Conservation (phyloP, 2,113 vertebrate species). For the Rhizomys pruinosus region DNA sequence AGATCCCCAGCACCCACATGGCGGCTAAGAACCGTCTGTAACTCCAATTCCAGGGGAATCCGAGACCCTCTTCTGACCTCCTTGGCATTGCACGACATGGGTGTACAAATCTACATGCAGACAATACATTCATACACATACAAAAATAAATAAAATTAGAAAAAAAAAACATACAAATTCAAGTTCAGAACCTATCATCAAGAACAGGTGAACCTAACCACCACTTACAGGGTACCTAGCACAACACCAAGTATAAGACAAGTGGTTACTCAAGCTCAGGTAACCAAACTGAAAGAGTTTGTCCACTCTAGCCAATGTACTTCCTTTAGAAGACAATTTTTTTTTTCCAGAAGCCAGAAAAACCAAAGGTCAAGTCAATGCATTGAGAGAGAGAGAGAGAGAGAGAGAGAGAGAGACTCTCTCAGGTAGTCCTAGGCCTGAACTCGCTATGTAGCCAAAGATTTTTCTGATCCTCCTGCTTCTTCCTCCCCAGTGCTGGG, state of each 20-base stretch:
- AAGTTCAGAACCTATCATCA: background rate
- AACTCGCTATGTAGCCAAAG: background rate
- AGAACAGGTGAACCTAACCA: background rate
- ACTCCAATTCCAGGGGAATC: no score
- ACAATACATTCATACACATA: no score
- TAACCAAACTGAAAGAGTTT: background rate
- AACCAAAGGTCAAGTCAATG: background rate
- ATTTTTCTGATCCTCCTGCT: background rate
- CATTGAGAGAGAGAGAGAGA: no score
- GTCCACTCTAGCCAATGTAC: background rate
- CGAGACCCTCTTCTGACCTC: no score
- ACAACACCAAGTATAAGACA: background rate
- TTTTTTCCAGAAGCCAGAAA: slow-evolving; percentile 41
- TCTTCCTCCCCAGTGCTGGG: background rate
- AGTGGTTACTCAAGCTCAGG: background rate
- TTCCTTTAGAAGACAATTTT: background rate
- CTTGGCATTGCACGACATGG: no score
- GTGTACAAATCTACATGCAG: no score
- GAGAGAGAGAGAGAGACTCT: no score
- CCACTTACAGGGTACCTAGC: background rate
- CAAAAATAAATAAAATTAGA: no score
- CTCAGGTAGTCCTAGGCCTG: background rate
- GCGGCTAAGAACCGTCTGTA: no score
- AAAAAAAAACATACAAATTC: no score
- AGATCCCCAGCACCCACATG: no score